Evolutionary conservation across 2,797 vertebrate genomes (phyloP).

Genomic region (Tadarida brasiliensis): DNA sequence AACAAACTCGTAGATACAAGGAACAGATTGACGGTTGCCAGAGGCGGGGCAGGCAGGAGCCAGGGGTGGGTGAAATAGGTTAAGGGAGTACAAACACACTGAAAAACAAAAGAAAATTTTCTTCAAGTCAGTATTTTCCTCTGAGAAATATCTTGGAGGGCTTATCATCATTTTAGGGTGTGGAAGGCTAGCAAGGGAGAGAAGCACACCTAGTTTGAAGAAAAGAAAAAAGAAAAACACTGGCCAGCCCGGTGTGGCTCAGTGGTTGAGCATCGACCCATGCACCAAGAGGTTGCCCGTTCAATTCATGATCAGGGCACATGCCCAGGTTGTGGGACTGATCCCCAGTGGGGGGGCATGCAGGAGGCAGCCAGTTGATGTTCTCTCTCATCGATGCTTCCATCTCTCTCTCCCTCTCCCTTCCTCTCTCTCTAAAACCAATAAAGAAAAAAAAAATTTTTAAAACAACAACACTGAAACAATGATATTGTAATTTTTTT

Average conservation of each 20-base stretch:
- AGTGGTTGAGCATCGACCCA: too few species aligned
- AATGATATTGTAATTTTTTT: background rate
- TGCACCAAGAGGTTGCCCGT: too few species aligned
- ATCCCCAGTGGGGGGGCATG: too few species aligned
- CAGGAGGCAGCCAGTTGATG: too few species aligned
- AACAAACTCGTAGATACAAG: background rate
- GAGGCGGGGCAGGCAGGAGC: background rate
- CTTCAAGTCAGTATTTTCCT: conserved; percentile 34
- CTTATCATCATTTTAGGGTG: background rate
- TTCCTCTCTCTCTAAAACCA: too few species aligned
- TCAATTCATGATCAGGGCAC: too few species aligned
- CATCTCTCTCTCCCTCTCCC: too few species aligned
- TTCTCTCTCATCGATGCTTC: too few species aligned
- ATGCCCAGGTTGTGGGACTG: too few species aligned
- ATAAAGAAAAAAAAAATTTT: too few species aligned
- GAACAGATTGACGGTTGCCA: background rate
- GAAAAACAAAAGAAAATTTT: background rate
- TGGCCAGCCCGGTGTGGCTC: too few species aligned
- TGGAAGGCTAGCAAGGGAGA: background rate
- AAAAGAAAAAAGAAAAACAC: background rate
- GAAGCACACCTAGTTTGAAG: background rate
- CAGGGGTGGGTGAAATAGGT: background rate
- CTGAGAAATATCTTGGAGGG: background rate
- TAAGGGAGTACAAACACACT: background rate
- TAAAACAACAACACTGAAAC: background rate